A percentile compares a stretch with the other conserved stretches of the same genome.
Conservation (phyloP, 2,888 invertebrate species). For the Sipunculus nudus region DNA sequence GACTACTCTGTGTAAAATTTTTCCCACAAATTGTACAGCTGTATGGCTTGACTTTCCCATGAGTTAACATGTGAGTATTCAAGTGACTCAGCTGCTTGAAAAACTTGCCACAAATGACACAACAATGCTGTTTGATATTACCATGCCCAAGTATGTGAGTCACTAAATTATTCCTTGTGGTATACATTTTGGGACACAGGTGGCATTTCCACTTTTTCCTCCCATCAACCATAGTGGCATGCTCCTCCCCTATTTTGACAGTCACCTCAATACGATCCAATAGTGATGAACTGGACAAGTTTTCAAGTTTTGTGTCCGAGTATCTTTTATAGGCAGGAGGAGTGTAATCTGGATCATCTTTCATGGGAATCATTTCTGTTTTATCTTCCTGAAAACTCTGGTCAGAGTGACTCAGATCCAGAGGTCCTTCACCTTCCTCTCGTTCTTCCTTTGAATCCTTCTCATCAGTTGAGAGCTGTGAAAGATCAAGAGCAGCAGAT, state of each 20-base stretch:
- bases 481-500: no score
- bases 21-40: slow-evolving; percentile 59
- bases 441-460: no score
- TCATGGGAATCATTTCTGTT: no score
- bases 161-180: slow-evolving; percentile 64
- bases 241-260: slow-evolving; percentile 60
- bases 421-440: no score
- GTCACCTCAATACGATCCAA: no score
- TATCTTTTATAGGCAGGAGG: no score
- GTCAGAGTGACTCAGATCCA: no score
- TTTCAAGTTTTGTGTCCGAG: no score
- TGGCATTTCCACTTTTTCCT: slow-evolving; percentile 63
- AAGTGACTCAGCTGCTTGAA: slow-evolving; percentile 66
- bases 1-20: slow-evolving; percentile 63
- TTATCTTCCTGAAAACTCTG: no score
- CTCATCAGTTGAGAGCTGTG: no score
- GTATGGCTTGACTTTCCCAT: slow-evolving; percentile 63
- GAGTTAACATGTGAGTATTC: slow-evolving; percentile 64
- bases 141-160: slow-evolving; percentile 63
- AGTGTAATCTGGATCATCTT: no score
- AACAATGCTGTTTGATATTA: slow-evolving; percentile 63
- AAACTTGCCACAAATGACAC: slow-evolving; percentile 63
- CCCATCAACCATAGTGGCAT: slow-evolving; percentile 56
- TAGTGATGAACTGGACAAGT: no score
- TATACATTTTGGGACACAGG: slow-evolving; percentile 62